Evolutionary conservation across 2,113 vertebrate genomes (phyloP).

Genomic region (Pterocles orientalis): DNA sequence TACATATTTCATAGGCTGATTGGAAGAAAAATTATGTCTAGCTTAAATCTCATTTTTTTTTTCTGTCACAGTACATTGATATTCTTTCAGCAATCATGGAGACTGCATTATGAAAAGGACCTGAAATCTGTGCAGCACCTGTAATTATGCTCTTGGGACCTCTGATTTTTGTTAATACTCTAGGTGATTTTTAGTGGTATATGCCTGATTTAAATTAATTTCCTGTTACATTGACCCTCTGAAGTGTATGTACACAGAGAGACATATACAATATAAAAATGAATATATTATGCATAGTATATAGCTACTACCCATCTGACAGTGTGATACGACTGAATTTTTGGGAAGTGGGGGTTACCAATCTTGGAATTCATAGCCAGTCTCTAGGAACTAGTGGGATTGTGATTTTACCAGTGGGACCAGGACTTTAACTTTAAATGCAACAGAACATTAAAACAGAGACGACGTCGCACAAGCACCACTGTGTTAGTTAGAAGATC

Average conservation of each 20-base stretch:
- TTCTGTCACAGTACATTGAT: background rate
- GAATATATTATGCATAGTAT: background rate
- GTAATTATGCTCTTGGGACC: background rate
- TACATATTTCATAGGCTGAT: background rate
- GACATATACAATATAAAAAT: background rate
- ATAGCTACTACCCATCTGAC: background rate
- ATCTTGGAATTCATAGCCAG: background rate
- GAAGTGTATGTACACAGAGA: background rate
- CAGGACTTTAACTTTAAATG: background rate
- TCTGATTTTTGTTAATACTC: background rate
- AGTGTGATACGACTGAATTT: background rate
- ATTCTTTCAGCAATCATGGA: background rate
- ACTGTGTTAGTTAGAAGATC: background rate
- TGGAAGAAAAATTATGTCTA: background rate
- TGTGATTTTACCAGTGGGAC: background rate
- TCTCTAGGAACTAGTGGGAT: background rate
- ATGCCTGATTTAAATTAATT: background rate
- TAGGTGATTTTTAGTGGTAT: background rate
- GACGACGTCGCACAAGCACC: background rate
- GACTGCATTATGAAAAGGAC: background rate
- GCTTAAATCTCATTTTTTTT: background rate
- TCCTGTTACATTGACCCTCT: background rate
- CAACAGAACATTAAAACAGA: background rate
- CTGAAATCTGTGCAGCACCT: background rate
- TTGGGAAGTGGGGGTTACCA: background rate